Evolutionary conservation across 2,797 vertebrate genomes (phyloP).

Genomic region (Ispidina lecontei): DNA sequence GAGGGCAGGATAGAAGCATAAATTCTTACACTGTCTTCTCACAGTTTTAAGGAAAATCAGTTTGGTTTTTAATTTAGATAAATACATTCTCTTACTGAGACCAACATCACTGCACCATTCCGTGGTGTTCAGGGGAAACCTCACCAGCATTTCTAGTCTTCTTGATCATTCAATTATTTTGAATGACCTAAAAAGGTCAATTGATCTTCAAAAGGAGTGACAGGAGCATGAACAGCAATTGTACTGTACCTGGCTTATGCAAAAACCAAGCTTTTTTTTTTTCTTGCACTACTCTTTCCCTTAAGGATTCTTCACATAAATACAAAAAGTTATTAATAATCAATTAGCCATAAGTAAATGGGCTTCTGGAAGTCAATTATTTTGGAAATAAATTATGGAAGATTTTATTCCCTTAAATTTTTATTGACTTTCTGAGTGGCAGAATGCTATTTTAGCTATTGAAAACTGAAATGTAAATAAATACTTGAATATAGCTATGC

Average conservation of each 20-base stretch:
- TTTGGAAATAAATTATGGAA: not conserved
- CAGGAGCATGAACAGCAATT: not conserved
- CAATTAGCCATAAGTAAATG: not conserved
- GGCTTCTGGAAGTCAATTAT: not conserved
- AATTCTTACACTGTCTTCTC: not conserved
- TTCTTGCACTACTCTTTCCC: not conserved
- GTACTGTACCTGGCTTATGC: not conserved
- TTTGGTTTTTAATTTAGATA: not conserved
- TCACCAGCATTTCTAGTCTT: not conserved
- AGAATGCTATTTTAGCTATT: not conserved
- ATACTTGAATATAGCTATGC: not conserved
- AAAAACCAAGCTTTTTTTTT: constrained; percentile 6
- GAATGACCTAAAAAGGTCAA: not conserved
- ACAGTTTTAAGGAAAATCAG: not conserved
- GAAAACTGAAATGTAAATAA: not conserved
- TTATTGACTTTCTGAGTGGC: not conserved
- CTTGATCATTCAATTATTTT: not conserved
- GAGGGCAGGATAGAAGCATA: not conserved
- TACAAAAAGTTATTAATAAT: not conserved
- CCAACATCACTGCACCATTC: not conserved
- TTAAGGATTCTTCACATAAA: not conserved
- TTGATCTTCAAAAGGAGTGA: not conserved
- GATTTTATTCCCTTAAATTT: not conserved
- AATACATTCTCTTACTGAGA: not conserved
- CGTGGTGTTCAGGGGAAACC: not conserved